phyloP scores from a whole-genome alignment of 2,797 vertebrate genomes.

The Potorous gilbertii region DNA sequence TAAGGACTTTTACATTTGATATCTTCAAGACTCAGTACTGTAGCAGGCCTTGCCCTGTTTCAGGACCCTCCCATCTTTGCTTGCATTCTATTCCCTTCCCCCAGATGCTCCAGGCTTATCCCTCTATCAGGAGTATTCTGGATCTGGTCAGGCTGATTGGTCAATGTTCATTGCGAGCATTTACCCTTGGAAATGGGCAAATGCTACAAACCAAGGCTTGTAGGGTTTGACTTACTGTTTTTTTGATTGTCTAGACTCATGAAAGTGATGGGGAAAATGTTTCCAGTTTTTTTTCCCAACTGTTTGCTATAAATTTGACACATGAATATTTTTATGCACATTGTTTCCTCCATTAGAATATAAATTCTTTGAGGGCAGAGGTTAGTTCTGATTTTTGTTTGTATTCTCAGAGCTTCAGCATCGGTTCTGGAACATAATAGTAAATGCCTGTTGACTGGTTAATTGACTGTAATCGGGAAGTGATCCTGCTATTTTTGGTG shows the following conservation, averaged over 20 bases:
- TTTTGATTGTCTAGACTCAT: neutral
- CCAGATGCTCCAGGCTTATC: neutral
- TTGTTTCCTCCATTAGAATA: neutral
- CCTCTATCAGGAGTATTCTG: neutral
- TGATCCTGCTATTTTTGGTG: neutral
- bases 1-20: neutral
- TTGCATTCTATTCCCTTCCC: neutral
- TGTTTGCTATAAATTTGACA: neutral
- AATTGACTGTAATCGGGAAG: neutral
- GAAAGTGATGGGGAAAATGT: neutral
- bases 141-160: neutral
- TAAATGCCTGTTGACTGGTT: neutral
- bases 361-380: neutral
- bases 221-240: neutral
- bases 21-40: neutral
- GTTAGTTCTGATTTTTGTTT: neutral
- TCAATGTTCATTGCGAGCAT: neutral
- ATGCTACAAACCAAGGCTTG: neutral
- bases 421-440: neutral
- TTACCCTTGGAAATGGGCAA: neutral
- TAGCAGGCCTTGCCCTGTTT: neutral
- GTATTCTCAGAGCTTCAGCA: neutral
- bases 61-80: neutral
- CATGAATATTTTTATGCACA: neutral
- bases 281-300: neutral